phyloP scores from a whole-genome alignment of 2,888 invertebrate species.

The Athalia rosae region DNA sequence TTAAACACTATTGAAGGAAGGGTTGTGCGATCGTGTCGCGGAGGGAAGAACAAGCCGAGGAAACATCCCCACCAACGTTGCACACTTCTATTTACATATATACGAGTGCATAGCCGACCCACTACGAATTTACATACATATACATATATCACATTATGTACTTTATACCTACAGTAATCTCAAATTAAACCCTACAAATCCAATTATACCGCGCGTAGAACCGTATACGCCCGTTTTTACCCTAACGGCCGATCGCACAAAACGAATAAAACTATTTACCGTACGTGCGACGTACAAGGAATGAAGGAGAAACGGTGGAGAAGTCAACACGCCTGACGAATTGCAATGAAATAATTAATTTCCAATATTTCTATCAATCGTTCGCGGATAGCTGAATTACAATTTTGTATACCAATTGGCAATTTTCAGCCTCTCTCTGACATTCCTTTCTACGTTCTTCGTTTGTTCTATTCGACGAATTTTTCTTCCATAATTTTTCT shows the following conservation, averaged over 20 bases:
- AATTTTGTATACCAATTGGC: constrained; percentile 11
- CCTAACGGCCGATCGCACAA: too few relatives aligned
- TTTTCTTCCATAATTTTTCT: constrained; percentile 50
- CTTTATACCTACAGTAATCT: too few relatives aligned
- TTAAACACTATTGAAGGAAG: constrained; percentile 16
- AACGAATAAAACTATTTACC: too few relatives aligned
- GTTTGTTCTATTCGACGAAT: too few relatives aligned
- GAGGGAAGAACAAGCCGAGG: not conserved
- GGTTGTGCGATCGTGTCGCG: not conserved
- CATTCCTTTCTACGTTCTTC: not conserved
- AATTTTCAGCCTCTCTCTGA: not conserved
- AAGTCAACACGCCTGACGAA: constrained; percentile 32
- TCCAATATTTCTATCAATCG: constrained; percentile 32
- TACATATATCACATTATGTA: not conserved
- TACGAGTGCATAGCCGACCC: not conserved
- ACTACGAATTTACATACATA: not conserved
- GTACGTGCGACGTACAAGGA: too few relatives aligned
- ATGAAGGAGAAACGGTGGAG: not conserved
- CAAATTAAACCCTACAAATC: too few relatives aligned
- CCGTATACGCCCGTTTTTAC: too few relatives aligned
- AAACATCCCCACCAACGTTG: not conserved
- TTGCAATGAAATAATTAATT: not conserved
- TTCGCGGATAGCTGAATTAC: constrained; percentile 29
- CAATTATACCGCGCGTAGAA: too few relatives aligned
- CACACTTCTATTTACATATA: not conserved